Percentiles rank a stretch among this genome's conserved stretches.
phyloP scores from a whole-genome alignment of 2,797 vertebrate genomes.

The Hoplostethus atlanticus region DNA sequence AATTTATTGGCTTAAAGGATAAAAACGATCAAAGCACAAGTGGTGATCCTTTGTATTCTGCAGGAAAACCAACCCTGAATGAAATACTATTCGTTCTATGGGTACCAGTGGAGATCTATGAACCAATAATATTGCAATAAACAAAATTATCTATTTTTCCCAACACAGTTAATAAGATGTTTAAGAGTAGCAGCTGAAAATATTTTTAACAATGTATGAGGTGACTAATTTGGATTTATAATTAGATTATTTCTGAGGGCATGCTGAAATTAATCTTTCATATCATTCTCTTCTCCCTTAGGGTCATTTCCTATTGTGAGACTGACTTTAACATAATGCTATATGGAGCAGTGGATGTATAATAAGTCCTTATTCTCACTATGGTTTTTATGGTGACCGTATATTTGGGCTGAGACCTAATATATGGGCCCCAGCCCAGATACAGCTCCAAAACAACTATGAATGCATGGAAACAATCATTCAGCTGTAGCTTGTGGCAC shows the following conservation, averaged over 20 bases:
- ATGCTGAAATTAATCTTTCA: constrained; percentile 6
- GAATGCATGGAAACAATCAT: neutral
- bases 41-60: too few relatives aligned
- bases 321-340: neutral
- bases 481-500: neutral
- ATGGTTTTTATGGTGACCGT: neutral
- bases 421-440: neutral
- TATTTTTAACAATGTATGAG: constrained; percentile 5
- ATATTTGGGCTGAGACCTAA: neutral
- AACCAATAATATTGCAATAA: neutral
- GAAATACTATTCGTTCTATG: neutral
- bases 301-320: neutral
- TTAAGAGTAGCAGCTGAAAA: neutral
- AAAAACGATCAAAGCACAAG: too few relatives aligned
- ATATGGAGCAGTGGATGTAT: constrained; percentile 1
- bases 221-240: neutral
- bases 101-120: neutral
- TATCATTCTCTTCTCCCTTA: neutral
- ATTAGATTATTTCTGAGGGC: constrained; percentile 8
- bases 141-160: neutral
- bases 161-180: neutral
- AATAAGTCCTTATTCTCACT: neutral
- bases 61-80: neutral
- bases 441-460: too few relatives aligned
- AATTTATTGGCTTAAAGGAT: too few relatives aligned